These are phyloP conservation scores for Leucophenga montana DNA, from an alignment of 2,888 invertebrate species.

Conservation along the genomic window DNA sequence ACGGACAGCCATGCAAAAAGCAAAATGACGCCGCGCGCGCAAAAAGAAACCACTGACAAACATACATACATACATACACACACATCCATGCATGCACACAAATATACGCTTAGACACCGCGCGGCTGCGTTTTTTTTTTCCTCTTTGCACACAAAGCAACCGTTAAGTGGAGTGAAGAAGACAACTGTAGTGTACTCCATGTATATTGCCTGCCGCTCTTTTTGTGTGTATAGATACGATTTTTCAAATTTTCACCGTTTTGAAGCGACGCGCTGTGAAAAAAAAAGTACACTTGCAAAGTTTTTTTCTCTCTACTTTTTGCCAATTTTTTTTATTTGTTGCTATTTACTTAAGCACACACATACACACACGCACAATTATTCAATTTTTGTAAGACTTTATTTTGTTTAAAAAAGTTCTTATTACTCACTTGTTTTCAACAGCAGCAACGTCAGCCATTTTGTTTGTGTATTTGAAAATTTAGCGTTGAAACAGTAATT, in stretches of 20 bases:
- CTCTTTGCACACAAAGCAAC: not conserved
- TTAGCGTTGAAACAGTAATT: not conserved
- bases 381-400: constrained; percentile 17
- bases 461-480: constrained; percentile 54
- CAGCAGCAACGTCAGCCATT: constrained; percentile 74
- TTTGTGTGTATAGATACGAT: constrained; percentile 63
- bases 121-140: constrained; percentile 56
- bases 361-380: constrained; percentile 38
- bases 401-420: not conserved
- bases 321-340: constrained; percentile 37
- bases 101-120: constrained; percentile 47
- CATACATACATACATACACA: not conserved
- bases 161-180: not conserved
- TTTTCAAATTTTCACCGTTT: constrained; percentile 63
- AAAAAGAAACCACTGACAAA: constrained; percentile 2
- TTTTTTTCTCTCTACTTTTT: constrained; percentile 39
- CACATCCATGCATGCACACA: not conserved
- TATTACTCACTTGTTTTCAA: constrained; percentile 73
- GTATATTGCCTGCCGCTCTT: constrained; percentile 41
- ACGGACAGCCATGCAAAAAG: not conserved
- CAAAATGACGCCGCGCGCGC: constrained; percentile 57
- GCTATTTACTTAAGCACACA: constrained; percentile 42
- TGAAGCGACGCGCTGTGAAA: constrained; percentile 39
- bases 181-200: constrained; percentile 3
- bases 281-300: constrained; percentile 52